Base-by-base conservation (phyloP, 2,888 invertebrate genomes). In the Notodonta ziczac region DNA sequence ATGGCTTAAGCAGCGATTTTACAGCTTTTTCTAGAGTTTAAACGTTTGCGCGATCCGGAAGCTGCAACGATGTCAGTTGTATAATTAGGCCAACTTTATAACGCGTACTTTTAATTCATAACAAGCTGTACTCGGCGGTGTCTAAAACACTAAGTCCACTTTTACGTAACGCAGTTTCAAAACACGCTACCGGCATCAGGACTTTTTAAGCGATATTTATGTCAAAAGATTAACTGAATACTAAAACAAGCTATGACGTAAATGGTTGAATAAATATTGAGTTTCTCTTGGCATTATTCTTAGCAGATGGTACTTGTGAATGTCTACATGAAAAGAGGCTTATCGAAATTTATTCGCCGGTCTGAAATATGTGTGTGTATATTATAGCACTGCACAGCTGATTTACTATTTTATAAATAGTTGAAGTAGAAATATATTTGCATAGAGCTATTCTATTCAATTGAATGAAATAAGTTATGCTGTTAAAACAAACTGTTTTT, bases 61-160 rank as follows among this genome's bases (percentile, higher is more conserved):
- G 60, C 50, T 56, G 54, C 14, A 65, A 59, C 53, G 63, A 62
- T 63, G 39, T 53, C 56, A 53, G 65, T 66, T 65, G 14, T 52
- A 60, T 53, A 69, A 70, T 52, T 66, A 66, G 74, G 65, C 44
- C 67, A 76, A 64, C 74, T 76, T 69, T 69, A 76, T 73, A 66
- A 74, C 71, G 63, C 60, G 60, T 61, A 70, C 63, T 74, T 73
- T 76, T 74, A 69, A 76, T 73, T 70, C 68, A 73, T 66, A 70
- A 61, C 69, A 61, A 73, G 63, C 63, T 66, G 66, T 66, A 70
- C 39, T 68, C 24, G 35, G 7, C 50, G 9, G 57, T 62, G 64
- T 69, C 69, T 73, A 65, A 69, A 58, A 65, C 60, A 66, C 59
- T 63, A 60, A 63, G 64, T 51, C 66, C 59, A 63, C 56, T 61